Conservation (phyloP, 1,140 invertebrate genomes). For the Antheraea mylitta region DNA sequence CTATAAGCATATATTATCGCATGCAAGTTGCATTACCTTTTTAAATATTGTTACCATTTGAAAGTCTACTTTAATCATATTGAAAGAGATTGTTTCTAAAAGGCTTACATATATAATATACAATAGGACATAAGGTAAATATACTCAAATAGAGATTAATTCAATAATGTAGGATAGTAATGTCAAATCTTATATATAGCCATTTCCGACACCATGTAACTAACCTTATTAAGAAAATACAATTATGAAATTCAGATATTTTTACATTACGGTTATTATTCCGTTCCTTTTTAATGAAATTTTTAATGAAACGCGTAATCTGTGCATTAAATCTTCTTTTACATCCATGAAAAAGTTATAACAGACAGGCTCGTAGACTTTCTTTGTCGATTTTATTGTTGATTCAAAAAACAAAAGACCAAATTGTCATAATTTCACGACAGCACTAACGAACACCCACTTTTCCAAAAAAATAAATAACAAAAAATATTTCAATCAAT, state of each 20-base stretch:
- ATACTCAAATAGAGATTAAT: no score
- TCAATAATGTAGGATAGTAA: no score
- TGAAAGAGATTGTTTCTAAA: no score
- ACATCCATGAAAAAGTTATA: neutral
- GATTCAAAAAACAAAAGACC: neutral
- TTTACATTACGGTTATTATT: neutral
- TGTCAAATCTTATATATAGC: no score
- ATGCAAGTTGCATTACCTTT: no score
- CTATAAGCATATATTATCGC: no score
- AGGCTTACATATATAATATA: no score
- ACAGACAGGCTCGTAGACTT: slow-evolving; percentile 6
- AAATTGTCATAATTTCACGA: slow-evolving; percentile 25
- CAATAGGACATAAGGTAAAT: no score
- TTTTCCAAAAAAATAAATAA: slow-evolving; percentile 16
- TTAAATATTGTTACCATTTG: no score
- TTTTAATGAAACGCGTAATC: neutral
- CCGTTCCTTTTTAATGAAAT: neutral
- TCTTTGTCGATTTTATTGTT: neutral
- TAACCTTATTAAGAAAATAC: neutral
- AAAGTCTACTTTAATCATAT: no score
- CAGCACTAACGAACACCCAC: slow-evolving; percentile 22
- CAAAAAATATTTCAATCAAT: slow-evolving; percentile 27
- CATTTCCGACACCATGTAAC: neutral
- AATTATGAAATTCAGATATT: neutral
- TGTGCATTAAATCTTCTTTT: neutral